Evolutionary conservation across 2,888 invertebrate genomes (phyloP).

Genomic region (Andrena marginata): DNA sequence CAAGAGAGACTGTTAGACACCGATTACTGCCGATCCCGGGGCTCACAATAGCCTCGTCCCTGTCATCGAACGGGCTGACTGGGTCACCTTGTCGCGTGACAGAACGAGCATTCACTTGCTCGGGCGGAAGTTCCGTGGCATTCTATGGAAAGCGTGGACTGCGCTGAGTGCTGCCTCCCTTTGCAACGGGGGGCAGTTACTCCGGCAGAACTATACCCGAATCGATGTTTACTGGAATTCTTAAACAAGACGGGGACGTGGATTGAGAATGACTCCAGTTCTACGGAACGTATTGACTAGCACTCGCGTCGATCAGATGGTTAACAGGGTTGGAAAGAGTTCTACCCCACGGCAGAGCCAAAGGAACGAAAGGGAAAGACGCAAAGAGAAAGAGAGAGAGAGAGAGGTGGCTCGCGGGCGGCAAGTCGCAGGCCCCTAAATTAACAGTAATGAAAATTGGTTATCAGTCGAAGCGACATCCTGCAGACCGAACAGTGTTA

Average conservation of each 20-base stretch:
- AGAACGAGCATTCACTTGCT: slow-evolving; percentile 54
- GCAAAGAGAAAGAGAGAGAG: background rate
- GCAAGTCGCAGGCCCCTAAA: slow-evolving; percentile 63
- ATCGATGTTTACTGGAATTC: background rate
- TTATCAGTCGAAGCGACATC: slow-evolving; percentile 82
- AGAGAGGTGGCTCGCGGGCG: slow-evolving; percentile 21
- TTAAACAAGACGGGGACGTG: background rate
- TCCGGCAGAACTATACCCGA: background rate
- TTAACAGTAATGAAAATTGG: slow-evolving; percentile 83
- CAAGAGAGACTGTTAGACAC: slow-evolving; percentile 71
- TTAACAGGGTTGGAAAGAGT: background rate
- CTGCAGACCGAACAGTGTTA: slow-evolving; percentile 80
- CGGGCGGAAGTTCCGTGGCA: slow-evolving; percentile 38
- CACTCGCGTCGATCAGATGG: background rate
- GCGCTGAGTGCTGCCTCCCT: background rate
- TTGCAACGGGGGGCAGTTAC: background rate
- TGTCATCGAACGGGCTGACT: slow-evolving; percentile 69
- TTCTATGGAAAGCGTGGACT: slow-evolving; percentile 12
- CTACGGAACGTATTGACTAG: background rate
- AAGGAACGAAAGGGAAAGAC: background rate
- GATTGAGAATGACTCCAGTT: background rate
- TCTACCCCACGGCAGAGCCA: background rate
- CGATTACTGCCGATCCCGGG: slow-evolving; percentile 70
- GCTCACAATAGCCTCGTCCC: slow-evolving; percentile 68
- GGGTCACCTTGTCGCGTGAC: slow-evolving; percentile 73